Conservation (phyloP, 1,140 invertebrate species). For the Daktulosphaira vitifoliae region DNA sequence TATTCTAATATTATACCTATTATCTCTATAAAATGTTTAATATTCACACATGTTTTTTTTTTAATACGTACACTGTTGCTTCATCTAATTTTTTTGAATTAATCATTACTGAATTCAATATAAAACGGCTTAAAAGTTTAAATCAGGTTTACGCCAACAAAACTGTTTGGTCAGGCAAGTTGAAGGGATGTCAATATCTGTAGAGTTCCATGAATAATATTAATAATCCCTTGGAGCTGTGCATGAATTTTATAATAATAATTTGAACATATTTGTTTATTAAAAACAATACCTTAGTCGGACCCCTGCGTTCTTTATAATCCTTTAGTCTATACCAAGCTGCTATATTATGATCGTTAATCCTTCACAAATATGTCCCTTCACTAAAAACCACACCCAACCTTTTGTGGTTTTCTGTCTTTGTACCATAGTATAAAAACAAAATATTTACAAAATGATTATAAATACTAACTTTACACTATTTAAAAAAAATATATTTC, state of each 20-base stretch:
- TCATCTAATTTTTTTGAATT: slow-evolving; percentile 15
- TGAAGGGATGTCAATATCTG: background rate
- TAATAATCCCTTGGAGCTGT: slow-evolving; percentile 12
- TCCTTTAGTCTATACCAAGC: background rate
- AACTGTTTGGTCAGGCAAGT: too few relatives aligned
- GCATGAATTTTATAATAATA: background rate
- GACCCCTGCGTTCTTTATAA: slow-evolving; percentile 3
- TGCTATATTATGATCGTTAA: too few relatives aligned
- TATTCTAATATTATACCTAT: too few relatives aligned
- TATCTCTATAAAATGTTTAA: slow-evolving; percentile 2
- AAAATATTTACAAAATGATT: too few relatives aligned
- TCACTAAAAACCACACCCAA: background rate
- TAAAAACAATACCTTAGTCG: background rate
- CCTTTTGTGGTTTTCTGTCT: background rate
- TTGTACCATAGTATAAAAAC: too few relatives aligned
- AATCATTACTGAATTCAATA: background rate
- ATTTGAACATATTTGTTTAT: slow-evolving; percentile 26
- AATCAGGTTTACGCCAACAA: too few relatives aligned
- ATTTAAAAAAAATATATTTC: too few relatives aligned
- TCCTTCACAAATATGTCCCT: background rate
- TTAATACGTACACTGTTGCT: too few relatives aligned
- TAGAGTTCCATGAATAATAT: background rate
- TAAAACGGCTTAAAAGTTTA: background rate
- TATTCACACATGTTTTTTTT: too few relatives aligned
- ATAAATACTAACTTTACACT: too few relatives aligned